Percentiles rank a stretch among this genome's conserved stretches.
These are phyloP conservation scores for Botrylloides violaceus DNA, from an alignment of 23 tunicate genomes.

Conservation along the genomic window DNA sequence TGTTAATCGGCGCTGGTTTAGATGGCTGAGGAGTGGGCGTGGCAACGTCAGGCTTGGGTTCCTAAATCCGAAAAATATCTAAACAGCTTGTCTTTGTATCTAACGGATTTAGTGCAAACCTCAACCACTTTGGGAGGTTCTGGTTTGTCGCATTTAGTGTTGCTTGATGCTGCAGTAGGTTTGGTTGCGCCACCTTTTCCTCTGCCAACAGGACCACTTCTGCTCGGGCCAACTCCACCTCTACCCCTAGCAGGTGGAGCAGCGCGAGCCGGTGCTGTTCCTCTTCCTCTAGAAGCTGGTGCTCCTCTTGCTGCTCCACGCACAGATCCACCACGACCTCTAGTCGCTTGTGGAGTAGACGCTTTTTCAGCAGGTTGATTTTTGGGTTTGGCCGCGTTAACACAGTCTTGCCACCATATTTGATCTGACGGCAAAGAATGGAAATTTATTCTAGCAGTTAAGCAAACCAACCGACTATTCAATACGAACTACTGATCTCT, in stretches of 20 bases:
- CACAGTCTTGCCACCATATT: conserved; percentile 74
- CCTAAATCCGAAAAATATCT: not conserved
- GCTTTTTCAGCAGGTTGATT: conserved; percentile 22
- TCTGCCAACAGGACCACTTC: conserved; percentile 28
- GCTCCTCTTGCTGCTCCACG: conserved; percentile 10
- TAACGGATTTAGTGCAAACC: not conserved
- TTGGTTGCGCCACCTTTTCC: conserved; percentile 49
- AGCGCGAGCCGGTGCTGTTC: conserved; percentile 32
- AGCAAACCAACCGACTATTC: not conserved
- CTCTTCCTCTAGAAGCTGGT: conserved; percentile 37
- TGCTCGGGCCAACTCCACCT: conserved; percentile 13
- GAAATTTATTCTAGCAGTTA: not conserved
- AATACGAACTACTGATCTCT: conserved; percentile 23
- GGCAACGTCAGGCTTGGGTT: not conserved
- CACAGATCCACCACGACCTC: conserved; percentile 18
- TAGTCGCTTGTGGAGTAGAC: conserved; percentile 6
- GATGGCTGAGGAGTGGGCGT: not conserved
- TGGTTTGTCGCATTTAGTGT: conserved; percentile 36
- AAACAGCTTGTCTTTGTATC: not conserved
- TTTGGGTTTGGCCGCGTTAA: conserved; percentile 48
- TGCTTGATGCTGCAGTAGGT: conserved; percentile 27
- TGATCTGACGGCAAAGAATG: conserved; percentile 37
- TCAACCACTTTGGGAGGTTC: conserved; percentile 24
- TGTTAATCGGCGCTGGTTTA: conserved; percentile 73
- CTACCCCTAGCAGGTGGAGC: conserved; percentile 36